phyloP scores from a whole-genome alignment of 2,888 invertebrate genomes.

The Xanthorhoe spadicearia region DNA sequence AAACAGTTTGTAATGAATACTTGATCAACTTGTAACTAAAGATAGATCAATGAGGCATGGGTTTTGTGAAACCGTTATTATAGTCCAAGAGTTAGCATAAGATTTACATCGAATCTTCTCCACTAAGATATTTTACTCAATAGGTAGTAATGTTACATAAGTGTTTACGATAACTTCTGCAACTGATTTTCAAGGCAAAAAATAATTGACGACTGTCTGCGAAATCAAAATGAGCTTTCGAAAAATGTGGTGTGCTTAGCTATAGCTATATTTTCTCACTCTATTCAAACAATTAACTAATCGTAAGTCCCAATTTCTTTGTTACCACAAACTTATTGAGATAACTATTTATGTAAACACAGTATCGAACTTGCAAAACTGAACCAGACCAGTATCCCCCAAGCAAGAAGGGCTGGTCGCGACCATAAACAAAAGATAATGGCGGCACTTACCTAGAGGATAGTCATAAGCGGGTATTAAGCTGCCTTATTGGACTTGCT shows the following conservation, averaged over 20 bases:
- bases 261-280: too few relatives aligned
- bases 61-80: background rate
- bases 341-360: background rate
- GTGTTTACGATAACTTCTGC: too few relatives aligned
- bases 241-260: too few relatives aligned
- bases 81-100: too few relatives aligned
- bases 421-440: constrained; percentile 28
- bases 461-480: constrained; percentile 55
- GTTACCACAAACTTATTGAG: background rate
- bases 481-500: constrained; percentile 54
- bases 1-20: background rate
- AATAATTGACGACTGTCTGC: too few relatives aligned
- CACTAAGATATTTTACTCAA: too few relatives aligned
- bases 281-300: too few relatives aligned
- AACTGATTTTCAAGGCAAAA: too few relatives aligned
- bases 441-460: constrained; percentile 28
- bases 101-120: too few relatives aligned
- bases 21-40: background rate
- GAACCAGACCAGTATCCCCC: constrained; percentile 13
- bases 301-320: too few relatives aligned
- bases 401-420: constrained; percentile 19
- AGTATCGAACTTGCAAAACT: background rate
- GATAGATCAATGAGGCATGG: background rate
- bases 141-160: too few relatives aligned
- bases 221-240: too few relatives aligned